These are phyloP conservation scores for Linepithema humile DNA, from an alignment of 1,140 invertebrate genomes.

Conservation along the genomic window DNA sequence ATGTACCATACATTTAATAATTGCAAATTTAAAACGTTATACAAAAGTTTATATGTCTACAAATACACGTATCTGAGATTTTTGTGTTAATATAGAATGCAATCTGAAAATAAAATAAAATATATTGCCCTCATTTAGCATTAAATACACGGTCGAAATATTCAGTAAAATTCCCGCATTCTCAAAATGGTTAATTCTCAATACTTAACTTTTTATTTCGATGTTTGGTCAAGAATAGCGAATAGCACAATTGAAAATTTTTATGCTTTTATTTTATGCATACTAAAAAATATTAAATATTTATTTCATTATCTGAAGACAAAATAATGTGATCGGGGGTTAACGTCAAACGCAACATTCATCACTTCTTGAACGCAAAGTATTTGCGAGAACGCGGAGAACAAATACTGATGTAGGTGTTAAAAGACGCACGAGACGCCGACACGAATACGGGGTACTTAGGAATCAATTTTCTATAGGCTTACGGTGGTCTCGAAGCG, in stretches of 20 bases:
- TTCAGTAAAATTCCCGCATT: too few relatives aligned
- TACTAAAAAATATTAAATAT: not conserved
- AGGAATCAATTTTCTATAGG: conserved; percentile 82
- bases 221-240: not conserved
- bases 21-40: too few relatives aligned
- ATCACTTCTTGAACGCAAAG: not conserved
- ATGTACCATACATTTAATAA: too few relatives aligned
- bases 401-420: conserved; percentile 75
- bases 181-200: not conserved
- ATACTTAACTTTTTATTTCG: not conserved
- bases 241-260: not conserved
- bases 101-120: too few relatives aligned
- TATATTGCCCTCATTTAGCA: too few relatives aligned
- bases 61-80: too few relatives aligned
- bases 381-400: not conserved
- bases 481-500: conserved; percentile 74
- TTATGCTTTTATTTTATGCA: not conserved
- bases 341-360: too few relatives aligned
- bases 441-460: conserved; percentile 80
- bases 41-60: too few relatives aligned
- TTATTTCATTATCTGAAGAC: too few relatives aligned
- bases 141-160: too few relatives aligned
- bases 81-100: too few relatives aligned
- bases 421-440: conserved; percentile 77
- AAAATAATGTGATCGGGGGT: not conserved